Conservation (phyloP, 2,888 invertebrate species). For the Actias luna region DNA sequence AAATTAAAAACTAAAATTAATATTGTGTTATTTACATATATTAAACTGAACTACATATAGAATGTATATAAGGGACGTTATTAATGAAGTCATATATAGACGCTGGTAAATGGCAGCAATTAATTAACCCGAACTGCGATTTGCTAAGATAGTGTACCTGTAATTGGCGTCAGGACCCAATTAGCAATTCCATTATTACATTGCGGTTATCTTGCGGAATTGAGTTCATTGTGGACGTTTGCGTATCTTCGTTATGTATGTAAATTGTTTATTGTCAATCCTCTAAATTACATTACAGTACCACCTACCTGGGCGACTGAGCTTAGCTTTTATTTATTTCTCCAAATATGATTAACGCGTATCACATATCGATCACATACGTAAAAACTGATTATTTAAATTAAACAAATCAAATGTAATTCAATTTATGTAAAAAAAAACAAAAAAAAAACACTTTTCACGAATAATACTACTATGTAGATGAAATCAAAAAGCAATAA, state of each 20-base stretch:
- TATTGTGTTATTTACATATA: background rate
- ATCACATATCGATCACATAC: too few relatives aligned
- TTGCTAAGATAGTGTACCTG: constrained; percentile 14
- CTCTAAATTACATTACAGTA: background rate
- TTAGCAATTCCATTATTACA: constrained; percentile 19
- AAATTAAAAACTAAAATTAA: too few relatives aligned
- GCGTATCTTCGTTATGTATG: background rate
- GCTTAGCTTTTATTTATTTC: background rate
- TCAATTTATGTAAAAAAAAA: too few relatives aligned
- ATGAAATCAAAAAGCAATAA: too few relatives aligned
- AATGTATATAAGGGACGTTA: background rate
- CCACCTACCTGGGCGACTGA: too few relatives aligned
- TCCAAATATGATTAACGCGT: too few relatives aligned
- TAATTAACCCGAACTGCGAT: constrained; percentile 18
- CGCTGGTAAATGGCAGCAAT: constrained; percentile 12
- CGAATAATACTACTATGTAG: too few relatives aligned
- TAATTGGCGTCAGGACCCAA: constrained; percentile 18
- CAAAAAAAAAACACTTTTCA: too few relatives aligned
- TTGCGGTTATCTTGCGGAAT: constrained; percentile 12
- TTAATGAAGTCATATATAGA: background rate
- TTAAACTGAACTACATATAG: background rate
- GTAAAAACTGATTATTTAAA: too few relatives aligned
- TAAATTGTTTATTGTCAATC: background rate
- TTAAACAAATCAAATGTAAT: too few relatives aligned
- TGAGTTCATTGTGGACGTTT: constrained; percentile 6